Evolutionary conservation across 2,797 vertebrate species (phyloP).

Genomic region (Nannoperca obscura): DNA sequence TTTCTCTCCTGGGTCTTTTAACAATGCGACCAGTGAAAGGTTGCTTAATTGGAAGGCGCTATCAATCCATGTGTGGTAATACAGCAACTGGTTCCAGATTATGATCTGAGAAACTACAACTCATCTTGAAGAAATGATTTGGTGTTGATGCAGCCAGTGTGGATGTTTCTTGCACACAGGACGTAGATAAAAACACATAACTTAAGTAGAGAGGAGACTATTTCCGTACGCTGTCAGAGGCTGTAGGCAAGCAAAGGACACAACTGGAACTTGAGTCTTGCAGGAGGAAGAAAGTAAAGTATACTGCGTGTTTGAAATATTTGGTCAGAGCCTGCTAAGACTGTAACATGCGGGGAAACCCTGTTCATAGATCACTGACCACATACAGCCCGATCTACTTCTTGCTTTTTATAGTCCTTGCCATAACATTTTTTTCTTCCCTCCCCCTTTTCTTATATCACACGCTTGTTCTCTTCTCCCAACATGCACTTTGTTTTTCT

Average conservation of each 20-base stretch:
- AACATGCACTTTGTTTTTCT: slow-evolving; percentile 63
- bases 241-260: slow-evolving; percentile 27
- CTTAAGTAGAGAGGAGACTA: not conserved
- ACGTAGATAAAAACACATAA: not conserved
- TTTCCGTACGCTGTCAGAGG: slow-evolving; percentile 30
- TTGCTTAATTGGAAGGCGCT: slow-evolving; percentile 19
- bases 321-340: slow-evolving; percentile 35
- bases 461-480: slow-evolving; percentile 49
- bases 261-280: slow-evolving; percentile 41
- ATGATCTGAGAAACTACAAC: slow-evolving; percentile 1
- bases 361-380: slow-evolving; percentile 46
- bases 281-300: slow-evolving; percentile 10
- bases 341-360: slow-evolving; percentile 22
- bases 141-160: not conserved
- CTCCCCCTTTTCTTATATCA: slow-evolving; percentile 40
- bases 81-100: not conserved
- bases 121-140: not conserved
- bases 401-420: slow-evolving; percentile 32
- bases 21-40: slow-evolving; percentile 42
- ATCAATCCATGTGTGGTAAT: slow-evolving; percentile 5
- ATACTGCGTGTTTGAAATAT: slow-evolving; percentile 48
- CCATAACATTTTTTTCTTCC: slow-evolving; percentile 12
- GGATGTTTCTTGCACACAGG: not conserved
- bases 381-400: slow-evolving; percentile 19
- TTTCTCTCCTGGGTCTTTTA: slow-evolving; percentile 36